Percentiles rank a stretch among this genome's conserved stretches.
phyloP scores from a whole-genome alignment of 1,140 invertebrate genomes.

The Pantala flavescens region DNA sequence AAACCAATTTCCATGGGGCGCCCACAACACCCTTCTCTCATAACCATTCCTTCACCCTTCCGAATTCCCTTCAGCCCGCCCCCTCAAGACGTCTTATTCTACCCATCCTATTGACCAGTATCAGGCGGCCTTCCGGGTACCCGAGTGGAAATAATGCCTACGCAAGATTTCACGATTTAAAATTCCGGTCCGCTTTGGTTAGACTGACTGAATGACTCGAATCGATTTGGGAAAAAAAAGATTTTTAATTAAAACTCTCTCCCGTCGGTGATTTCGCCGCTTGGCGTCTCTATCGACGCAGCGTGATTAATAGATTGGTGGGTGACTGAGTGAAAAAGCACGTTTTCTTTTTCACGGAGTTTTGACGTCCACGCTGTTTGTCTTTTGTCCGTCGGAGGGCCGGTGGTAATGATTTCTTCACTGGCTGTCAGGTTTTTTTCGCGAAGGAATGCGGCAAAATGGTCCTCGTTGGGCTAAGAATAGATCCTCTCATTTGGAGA shows the following conservation, averaged over 20 bases:
- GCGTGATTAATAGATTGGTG: too few relatives aligned
- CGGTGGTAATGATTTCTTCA: too few relatives aligned
- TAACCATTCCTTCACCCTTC: not conserved
- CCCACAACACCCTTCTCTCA: not conserved
- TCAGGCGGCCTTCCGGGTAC: not conserved
- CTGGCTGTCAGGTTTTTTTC: too few relatives aligned
- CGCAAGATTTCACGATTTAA: slow-evolving; percentile 2
- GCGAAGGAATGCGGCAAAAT: too few relatives aligned
- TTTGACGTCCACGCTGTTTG: too few relatives aligned
- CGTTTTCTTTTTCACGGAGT: too few relatives aligned
- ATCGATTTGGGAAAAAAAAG: not conserved
- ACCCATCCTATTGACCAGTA: not conserved
- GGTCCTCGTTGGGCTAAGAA: too few relatives aligned
- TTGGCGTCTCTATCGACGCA: too few relatives aligned
- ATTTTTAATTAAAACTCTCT: not conserved
- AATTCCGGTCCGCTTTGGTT: not conserved
- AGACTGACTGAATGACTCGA: not conserved
- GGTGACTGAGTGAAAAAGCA: too few relatives aligned
- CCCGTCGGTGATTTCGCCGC: not conserved
- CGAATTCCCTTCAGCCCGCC: not conserved
- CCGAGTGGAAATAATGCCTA: not conserved
- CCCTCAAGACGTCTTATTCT: not conserved
- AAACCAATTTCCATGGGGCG: not conserved
- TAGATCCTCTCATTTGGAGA: too few relatives aligned
- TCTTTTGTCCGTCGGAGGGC: too few relatives aligned